Evolutionary conservation across 2,113 vertebrate species (phyloP).

Genomic region (Columbina picui): DNA sequence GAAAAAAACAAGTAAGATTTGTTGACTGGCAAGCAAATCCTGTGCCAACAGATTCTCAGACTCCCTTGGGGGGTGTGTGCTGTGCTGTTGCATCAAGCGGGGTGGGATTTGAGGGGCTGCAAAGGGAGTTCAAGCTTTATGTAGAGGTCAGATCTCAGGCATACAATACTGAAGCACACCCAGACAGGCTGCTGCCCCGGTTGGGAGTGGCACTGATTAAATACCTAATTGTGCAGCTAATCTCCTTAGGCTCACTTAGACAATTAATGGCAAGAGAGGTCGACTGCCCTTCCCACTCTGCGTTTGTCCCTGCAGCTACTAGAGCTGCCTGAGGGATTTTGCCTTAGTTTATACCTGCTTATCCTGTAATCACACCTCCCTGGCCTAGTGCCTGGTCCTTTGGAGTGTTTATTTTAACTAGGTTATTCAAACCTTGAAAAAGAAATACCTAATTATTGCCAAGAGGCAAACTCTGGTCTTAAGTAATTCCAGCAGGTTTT

Average conservation of each 20-base stretch:
- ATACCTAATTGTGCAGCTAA: constrained; percentile 25
- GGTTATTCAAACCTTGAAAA: neutral
- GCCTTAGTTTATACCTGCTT: neutral
- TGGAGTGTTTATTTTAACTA: neutral
- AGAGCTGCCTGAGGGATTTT: neutral
- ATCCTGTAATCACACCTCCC: neutral
- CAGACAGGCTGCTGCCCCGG: neutral
- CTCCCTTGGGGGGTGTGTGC: neutral
- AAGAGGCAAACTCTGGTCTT: neutral
- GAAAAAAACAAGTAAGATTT: neutral
- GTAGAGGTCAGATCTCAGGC: neutral
- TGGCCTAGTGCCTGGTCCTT: neutral
- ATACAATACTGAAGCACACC: neutral
- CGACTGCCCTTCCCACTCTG: neutral
- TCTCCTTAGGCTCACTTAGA: constrained; percentile 38
- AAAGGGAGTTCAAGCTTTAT: neutral
- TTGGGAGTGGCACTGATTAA: constrained; percentile 6
- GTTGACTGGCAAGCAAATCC: neutral
- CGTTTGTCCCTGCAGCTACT: neutral
- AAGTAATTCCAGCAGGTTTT: neutral
- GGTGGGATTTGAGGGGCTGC: neutral
- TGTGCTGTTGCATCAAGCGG: rapidly evolving
- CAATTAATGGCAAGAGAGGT: constrained; percentile 21
- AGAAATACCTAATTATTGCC: neutral
- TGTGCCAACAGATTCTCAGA: rapidly evolving